Percentiles rank a stretch among this genome's conserved stretches.
These are phyloP conservation scores for Psilopogon haemacephalus DNA, from an alignment of 2,113 vertebrate genomes.

Conservation along the genomic window DNA sequence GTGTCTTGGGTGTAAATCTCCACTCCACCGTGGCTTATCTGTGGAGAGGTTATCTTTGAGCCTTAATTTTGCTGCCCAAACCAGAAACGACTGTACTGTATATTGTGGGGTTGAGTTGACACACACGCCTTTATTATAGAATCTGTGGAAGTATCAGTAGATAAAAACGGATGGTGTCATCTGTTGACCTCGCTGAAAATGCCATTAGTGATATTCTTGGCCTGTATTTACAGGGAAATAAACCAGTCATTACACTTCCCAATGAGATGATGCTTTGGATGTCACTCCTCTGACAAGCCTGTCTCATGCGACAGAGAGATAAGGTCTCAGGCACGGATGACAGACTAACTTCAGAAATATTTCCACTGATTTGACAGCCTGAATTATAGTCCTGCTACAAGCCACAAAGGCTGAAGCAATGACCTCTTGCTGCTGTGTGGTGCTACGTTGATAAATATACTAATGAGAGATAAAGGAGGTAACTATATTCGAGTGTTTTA, in stretches of 20 bases:
- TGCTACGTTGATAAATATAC: not conserved
- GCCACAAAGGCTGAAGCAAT: not conserved
- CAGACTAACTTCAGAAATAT: constrained; percentile 28
- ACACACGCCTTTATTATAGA: not conserved
- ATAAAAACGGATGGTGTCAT: constrained; percentile 15
- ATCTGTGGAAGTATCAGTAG: not conserved
- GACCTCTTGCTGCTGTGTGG: constrained; percentile 19
- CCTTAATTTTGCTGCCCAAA: not conserved
- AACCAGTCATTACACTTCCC: constrained; percentile 34
- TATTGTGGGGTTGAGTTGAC: not conserved
- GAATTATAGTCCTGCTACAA: constrained; percentile 30
- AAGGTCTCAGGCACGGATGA: constrained; percentile 35
- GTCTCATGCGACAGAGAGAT: not conserved
- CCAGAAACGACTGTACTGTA: not conserved
- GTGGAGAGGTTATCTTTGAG: not conserved
- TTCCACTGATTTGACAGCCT: constrained; percentile 23
- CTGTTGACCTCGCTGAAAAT: not conserved
- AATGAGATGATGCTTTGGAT: constrained; percentile 34
- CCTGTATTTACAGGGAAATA: constrained; percentile 33
- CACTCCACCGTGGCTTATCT: not conserved
- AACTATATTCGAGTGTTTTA: not conserved
- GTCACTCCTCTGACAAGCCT: constrained; percentile 46
- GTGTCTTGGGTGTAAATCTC: not conserved
- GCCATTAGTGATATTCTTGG: not conserved
- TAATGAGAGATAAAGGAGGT: constrained; percentile 34